These are phyloP conservation scores for Apamea epomidion DNA, from an alignment of 2,888 invertebrate genomes.

Conservation along the genomic window DNA sequence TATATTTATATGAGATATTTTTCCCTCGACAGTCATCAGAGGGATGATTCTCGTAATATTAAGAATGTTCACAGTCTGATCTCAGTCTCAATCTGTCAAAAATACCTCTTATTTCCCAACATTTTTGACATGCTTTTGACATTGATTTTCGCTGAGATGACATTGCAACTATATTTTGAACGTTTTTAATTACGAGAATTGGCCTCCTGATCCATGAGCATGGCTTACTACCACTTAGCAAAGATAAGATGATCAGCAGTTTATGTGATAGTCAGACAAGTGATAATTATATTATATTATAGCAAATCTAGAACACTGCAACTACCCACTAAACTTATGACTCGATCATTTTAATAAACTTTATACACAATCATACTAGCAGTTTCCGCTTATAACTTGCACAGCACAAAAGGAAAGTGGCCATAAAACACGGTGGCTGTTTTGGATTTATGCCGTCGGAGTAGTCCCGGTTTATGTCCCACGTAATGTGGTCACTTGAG, in stretches of 20 bases:
- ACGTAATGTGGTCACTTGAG: constrained; percentile 69
- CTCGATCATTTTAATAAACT: neutral
- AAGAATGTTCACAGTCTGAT: neutral
- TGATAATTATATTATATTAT: neutral
- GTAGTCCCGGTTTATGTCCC: constrained; percentile 62
- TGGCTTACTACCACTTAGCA: neutral
- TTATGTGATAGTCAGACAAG: neutral
- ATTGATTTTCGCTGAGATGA: too few species aligned
- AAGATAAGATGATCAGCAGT: neutral
- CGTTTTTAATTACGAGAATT: neutral
- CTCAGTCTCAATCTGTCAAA: neutral
- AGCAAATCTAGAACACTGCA: neutral
- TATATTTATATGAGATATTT: neutral
- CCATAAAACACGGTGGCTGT: constrained; percentile 72
- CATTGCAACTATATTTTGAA: neutral
- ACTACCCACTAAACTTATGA: neutral
- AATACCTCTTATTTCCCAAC: neutral
- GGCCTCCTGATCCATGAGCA: neutral
- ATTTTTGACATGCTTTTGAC: neutral
- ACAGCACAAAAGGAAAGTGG: constrained; percentile 61
- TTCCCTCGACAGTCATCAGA: neutral
- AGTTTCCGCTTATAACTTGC: constrained; percentile 41
- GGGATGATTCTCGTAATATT: neutral
- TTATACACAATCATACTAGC: neutral
- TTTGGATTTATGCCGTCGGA: constrained; percentile 68